Percentiles rank a stretch among this genome's conserved stretches.
Conservation (phyloP, 2,888 invertebrate species). For the Seladonia tumulorum region DNA sequence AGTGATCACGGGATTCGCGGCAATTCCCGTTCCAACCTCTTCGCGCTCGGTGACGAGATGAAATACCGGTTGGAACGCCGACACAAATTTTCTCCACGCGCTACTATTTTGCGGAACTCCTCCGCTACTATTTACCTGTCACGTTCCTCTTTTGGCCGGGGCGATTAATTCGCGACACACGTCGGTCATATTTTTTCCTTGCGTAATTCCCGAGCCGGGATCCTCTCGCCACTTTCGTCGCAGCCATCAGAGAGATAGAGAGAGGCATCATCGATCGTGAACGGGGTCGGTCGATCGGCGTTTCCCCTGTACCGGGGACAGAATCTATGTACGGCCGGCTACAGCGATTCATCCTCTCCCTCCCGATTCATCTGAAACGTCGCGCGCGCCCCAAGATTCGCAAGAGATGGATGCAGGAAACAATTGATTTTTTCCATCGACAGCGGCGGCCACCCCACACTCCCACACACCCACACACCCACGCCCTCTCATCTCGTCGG, state of each 20-base stretch:
- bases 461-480: background rate
- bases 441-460: background rate
- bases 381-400: slow-evolving; percentile 51
- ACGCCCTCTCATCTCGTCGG: slow-evolving; percentile 2
- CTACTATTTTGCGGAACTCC: background rate
- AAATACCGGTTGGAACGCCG: background rate
- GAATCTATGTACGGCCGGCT: slow-evolving; percentile 38
- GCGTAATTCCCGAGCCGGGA: slow-evolving; percentile 42
- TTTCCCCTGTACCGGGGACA: slow-evolving; percentile 17
- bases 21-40: background rate
- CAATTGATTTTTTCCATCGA: slow-evolving; percentile 67
- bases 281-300: slow-evolving; percentile 9
- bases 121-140: slow-evolving; percentile 2
- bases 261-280: slow-evolving; percentile 59
- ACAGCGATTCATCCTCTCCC: slow-evolving; percentile 60
- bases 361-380: slow-evolving; percentile 65
- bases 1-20: background rate
- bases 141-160: slow-evolving; percentile 6
- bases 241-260: slow-evolving; percentile 1
- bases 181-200: slow-evolving; percentile 53
- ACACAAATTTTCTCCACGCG: background rate
- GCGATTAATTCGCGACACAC: slow-evolving; percentile 52
- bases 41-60: background rate
- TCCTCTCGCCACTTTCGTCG: slow-evolving; percentile 44
- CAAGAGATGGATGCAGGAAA: slow-evolving; percentile 47